Conservation (phyloP, 2,888 invertebrate genomes). For the Caenorhabditis becei region DNA sequence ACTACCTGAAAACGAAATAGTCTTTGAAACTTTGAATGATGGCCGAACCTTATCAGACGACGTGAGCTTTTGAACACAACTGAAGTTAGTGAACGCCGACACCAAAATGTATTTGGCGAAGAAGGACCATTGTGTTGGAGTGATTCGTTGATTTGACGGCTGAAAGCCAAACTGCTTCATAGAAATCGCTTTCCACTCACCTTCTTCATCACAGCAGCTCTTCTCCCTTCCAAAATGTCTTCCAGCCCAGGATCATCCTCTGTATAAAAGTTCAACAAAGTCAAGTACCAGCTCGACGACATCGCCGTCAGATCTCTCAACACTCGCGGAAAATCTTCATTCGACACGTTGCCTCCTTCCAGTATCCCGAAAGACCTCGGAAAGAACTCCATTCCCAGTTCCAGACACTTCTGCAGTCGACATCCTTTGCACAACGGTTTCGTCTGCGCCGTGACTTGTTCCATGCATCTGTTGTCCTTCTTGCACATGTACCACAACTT, state of each 20-base stretch:
- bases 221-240: not conserved
- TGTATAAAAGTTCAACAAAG: not conserved
- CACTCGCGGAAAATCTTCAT: not conserved
- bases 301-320: not conserved
- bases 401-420: conserved; percentile 69
- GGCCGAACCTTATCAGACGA: not conserved
- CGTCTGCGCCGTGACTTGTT: conserved; percentile 41
- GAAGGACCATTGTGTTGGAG: not conserved
- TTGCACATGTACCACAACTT: not conserved
- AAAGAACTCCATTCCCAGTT: conserved; percentile 66
- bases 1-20: not conserved
- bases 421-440: conserved; percentile 75
- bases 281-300: not conserved
- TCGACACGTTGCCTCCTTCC: not conserved
- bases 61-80: not conserved
- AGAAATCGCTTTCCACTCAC: not conserved
- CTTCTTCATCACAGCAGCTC: not conserved
- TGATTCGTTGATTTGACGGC: not conserved
- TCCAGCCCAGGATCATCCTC: conserved; percentile 4
- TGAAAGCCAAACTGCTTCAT: not conserved
- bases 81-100: not conserved
- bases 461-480: not conserved
- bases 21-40: not conserved
- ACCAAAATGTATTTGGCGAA: not conserved
- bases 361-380: not conserved